Percentiles rank a stretch among this genome's conserved stretches.
Evolutionary conservation across 2,888 invertebrate species (phyloP).

Genomic region (Stenchaetothrips biformis): DNA sequence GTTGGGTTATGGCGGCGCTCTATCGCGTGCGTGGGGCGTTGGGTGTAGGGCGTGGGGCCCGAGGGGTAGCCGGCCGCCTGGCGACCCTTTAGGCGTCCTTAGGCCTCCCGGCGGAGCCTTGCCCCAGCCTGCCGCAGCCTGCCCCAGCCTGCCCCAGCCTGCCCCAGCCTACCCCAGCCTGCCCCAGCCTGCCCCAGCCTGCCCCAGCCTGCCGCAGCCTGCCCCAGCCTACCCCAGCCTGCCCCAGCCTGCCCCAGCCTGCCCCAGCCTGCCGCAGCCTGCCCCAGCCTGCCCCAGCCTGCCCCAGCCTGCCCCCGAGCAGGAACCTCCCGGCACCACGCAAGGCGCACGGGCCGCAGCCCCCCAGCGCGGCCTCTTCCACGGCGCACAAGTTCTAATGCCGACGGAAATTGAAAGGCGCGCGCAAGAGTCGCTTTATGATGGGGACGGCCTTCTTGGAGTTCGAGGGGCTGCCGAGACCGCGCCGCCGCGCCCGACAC

Average conservation of each 20-base stretch:
- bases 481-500: neutral
- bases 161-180: too few relatives aligned
- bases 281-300: too few relatives aligned
- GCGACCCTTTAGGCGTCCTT: neutral
- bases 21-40: too few relatives aligned
- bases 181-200: neutral
- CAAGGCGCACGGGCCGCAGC: neutral
- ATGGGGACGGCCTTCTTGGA: too few relatives aligned
- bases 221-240: too few relatives aligned
- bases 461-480: neutral
- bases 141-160: neutral
- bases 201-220: neutral
- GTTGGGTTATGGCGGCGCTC: too few relatives aligned
- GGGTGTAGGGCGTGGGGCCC: too few relatives aligned
- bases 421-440: neutral
- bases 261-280: neutral
- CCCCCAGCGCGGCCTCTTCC: neutral
- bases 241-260: neutral
- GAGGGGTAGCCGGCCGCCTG: too few relatives aligned
- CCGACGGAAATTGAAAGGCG: neutral
- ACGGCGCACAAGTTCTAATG: neutral
- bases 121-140: neutral
- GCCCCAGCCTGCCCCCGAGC: neutral
- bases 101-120: neutral
- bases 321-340: neutral